These are phyloP conservation scores for Callosobruchus maculatus DNA, from an alignment of 2,888 invertebrate species.

Conservation along the genomic window DNA sequence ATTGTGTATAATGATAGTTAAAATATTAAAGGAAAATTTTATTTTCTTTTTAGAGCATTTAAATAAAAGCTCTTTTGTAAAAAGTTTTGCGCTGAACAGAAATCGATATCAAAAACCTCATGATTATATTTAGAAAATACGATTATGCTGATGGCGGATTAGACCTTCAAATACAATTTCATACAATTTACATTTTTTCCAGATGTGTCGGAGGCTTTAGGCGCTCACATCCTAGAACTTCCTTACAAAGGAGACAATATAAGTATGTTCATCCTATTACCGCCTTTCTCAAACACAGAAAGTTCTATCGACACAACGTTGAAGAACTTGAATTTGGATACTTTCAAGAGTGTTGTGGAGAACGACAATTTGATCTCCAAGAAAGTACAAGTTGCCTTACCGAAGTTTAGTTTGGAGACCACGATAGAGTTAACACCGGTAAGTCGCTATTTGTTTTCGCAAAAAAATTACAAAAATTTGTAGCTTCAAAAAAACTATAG, in stretches of 20 bases:
- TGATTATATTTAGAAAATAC: too few species aligned
- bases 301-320: slow-evolving; percentile 66
- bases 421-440: slow-evolving; percentile 64
- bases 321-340: slow-evolving; percentile 64
- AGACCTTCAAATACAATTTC: too few species aligned
- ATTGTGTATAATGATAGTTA: too few species aligned
- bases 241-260: slow-evolving; percentile 81
- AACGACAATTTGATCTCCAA: slow-evolving; percentile 62
- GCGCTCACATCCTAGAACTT: slow-evolving; percentile 77
- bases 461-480: not conserved
- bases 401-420: slow-evolving; percentile 78
- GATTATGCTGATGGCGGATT: too few species aligned
- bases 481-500: too few species aligned
- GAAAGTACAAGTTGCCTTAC: slow-evolving; percentile 75
- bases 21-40: too few species aligned
- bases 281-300: slow-evolving; percentile 60
- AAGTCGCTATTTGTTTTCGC: slow-evolving; percentile 38
- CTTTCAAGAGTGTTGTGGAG: slow-evolving; percentile 63
- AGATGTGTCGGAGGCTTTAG: slow-evolving; percentile 74
- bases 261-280: slow-evolving; percentile 80
- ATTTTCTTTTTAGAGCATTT: too few species aligned
- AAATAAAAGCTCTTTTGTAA: too few species aligned
- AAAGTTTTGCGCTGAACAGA: too few species aligned
- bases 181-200: slow-evolving; percentile 38
- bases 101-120: too few species aligned